Base-by-base conservation (phyloP, 2,888 invertebrate genomes). In the Mamestra brassicae region DNA sequence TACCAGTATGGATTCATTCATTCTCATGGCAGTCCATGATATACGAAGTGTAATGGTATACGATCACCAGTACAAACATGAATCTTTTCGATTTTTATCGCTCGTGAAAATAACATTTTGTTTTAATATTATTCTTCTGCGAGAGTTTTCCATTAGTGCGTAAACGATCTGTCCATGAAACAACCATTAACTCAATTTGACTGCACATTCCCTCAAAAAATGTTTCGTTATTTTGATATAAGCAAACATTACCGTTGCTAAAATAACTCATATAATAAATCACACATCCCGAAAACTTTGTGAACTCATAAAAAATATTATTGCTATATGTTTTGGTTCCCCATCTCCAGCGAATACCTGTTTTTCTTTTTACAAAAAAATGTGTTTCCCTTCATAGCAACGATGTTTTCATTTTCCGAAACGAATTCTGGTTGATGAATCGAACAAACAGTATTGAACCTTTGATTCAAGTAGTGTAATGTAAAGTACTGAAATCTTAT, bases 201-300 rank as follows among this genome's bases (percentile, higher is more conserved):
- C 15, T 1, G 17, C 13, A 47, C 11, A 3, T 54, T 13, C 11
- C 26, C 11, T 4, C 34, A 34, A 58, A 67, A 66, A 26, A 17
- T 26, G 45, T 26, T 57, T 26, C 15, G 0, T 5, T 58, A 38
- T 50, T 69, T 52, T 70, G 7, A 38, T 60, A 45, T 13, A 0
- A 63, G 3, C 5, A 42, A 52, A 58, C 17, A 34, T 13, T 7
- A 10, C 13, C 4, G 3, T 6, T 26, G 38, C 45, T 5, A 47
- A 26, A 63, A 11, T 15, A n/a, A n/a, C 7, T 17, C 6, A 50
- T 55, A 55, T 74, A 73, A 38, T 57, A 74, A 63, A 74, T 73
- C 13, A 62, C 17, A 42, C 1, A 5, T 50, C 38, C n/a, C 34
- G 8, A 62, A 38, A 72, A n/a, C 7, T 50, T 74, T 8, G 6